These are phyloP conservation scores for Eudyptes chrysolophus DNA, from an alignment of 2,113 vertebrate genomes.

Conservation along the genomic window DNA sequence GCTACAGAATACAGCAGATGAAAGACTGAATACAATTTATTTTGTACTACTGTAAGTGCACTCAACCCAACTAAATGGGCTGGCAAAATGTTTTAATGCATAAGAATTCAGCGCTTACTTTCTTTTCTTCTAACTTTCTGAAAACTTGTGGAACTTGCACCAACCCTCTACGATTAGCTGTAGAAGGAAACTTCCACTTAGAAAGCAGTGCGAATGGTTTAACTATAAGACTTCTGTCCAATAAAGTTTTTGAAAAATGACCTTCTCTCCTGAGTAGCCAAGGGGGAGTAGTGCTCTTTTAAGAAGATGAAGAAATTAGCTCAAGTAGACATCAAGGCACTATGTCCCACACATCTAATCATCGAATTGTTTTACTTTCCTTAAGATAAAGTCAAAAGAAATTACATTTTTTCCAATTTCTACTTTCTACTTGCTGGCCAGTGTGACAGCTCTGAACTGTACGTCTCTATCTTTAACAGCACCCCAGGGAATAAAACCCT, in stretches of 20 bases:
- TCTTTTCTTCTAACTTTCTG: not conserved
- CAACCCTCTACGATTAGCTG: not conserved
- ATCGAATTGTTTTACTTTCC: constrained; percentile 68
- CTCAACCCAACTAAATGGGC: not conserved
- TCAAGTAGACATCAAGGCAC: constrained; percentile 70
- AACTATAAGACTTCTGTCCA: not conserved
- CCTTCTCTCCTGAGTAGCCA: constrained; percentile 67
- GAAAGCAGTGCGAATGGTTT: not conserved
- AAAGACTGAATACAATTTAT: not conserved
- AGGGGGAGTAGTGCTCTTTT: constrained; percentile 71
- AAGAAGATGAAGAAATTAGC: constrained; percentile 66
- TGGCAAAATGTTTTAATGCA: not conserved
- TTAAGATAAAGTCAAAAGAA: constrained; percentile 73
- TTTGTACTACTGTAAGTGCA: not conserved
- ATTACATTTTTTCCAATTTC: constrained; percentile 67
- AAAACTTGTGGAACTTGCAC: constrained; percentile 4
- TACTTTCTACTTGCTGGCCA: constrained; percentile 61
- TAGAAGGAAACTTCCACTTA: not conserved
- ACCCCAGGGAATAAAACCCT: constrained; percentile 59
- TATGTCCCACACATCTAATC: constrained; percentile 71
- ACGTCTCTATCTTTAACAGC: constrained; percentile 58
- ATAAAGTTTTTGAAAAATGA: constrained; percentile 70
- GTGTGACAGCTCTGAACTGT: constrained; percentile 69
- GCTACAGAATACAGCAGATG: not conserved
- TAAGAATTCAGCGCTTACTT: not conserved